Evolutionary conservation across 2,888 invertebrate species (phyloP), one percentile per base, ranked within the genome.

Genomic region (Taphrorychus bicolor): DNA sequence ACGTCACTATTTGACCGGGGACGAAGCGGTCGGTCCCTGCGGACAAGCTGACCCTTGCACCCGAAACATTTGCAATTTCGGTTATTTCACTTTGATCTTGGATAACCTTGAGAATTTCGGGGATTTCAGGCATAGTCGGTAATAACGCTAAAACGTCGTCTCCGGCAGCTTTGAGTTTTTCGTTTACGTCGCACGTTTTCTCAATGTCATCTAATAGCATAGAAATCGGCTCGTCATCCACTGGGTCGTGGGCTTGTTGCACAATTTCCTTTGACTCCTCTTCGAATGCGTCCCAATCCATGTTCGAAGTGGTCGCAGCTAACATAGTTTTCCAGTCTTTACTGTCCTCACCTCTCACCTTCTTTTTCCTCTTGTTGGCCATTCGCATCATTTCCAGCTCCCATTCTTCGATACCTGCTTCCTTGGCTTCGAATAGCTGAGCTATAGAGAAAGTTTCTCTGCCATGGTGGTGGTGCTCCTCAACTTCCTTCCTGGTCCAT

Each of bases 1-100:
- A 78, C 73, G 89, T 88, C 0, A 91, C 89, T 73, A 91, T 88
- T 83, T 92, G 91, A 2, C 92, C 92, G 2, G 92, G 91, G 7
- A 92, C 89, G 79, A 92, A 92, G 19, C 80, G 74, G 73, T 86
- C 88, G 77, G 89, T 89, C 0, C 90, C 88, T 71, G 88, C 88
- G 56, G 85, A 73, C 64, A 82, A 63, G 56, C 72, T 76, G 5
- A 82, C 70, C 52, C 80, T 85, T 40, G 91, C 82, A 48, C 91
- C 90, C 18, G 88, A 85, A 16, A 91, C 84, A 75, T 88, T 87
- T 7, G 87, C 86, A 32, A 88, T 76, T 77, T 87, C 86, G 53
- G 85, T 84, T 71, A 84, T 80, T 74, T 86, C 87, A 22, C 87
- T 87, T 73, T 87, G 87, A 63, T 85, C 85, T 67, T 89, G 87